phyloP scores from a whole-genome alignment of 1,140 invertebrate genomes.

The Lordiphosa collinella region DNA sequence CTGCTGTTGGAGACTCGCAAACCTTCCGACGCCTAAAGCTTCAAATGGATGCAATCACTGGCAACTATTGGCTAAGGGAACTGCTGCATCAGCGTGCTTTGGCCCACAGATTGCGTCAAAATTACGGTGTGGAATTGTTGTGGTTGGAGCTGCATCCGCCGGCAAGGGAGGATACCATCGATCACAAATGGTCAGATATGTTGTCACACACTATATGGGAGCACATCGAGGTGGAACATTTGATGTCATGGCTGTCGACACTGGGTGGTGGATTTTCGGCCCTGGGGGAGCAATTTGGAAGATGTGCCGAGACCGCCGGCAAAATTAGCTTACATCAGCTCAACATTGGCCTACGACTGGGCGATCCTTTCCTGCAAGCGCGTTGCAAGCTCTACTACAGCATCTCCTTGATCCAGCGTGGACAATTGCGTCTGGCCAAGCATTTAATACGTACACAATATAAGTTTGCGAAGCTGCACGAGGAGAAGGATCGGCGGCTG shows the following conservation, averaged over 20 bases:
- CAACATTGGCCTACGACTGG: constrained; percentile 87
- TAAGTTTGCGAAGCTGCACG: constrained; percentile 79
- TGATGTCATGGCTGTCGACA: constrained; percentile 97
- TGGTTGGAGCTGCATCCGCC: constrained; percentile 80
- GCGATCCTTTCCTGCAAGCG: constrained; percentile 88
- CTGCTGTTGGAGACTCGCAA: not conserved
- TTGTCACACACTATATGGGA: constrained; percentile 81
- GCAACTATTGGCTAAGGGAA: constrained; percentile 60
- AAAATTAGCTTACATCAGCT: constrained; percentile 92
- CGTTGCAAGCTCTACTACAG: constrained; percentile 92
- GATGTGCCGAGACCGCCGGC: constrained; percentile 91
- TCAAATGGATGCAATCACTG: constrained; percentile 55
- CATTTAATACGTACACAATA: constrained; percentile 85
- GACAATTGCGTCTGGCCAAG: constrained; percentile 84
- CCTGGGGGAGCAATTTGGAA: constrained; percentile 89
- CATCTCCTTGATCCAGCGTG: constrained; percentile 92
- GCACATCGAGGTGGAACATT: constrained; percentile 88
- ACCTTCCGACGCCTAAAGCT: constrained; percentile 31
- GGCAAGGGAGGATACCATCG: constrained; percentile 83
- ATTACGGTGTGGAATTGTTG: constrained; percentile 41
- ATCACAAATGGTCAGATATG: constrained; percentile 83
- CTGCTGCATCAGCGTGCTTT: constrained; percentile 35
- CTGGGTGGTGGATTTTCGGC: constrained; percentile 96
- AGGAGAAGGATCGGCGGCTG: constrained; percentile 82
- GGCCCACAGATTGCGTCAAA: constrained; percentile 3